These are phyloP conservation scores for Parazoanthus darwini DNA, from an alignment of 92 coral and sea anemone genomes.

Conservation along the genomic window DNA sequence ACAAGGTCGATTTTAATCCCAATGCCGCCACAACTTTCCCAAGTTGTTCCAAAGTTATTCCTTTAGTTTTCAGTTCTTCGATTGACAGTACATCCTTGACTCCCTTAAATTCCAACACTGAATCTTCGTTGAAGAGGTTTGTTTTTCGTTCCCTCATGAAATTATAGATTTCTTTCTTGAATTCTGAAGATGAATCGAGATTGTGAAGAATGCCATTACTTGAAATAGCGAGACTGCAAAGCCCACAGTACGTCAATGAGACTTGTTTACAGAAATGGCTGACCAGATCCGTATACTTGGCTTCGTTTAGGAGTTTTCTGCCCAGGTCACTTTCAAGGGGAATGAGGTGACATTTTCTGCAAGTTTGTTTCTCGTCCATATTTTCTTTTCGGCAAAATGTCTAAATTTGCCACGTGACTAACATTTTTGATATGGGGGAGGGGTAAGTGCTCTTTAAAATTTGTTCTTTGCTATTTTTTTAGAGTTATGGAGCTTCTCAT, in stretches of 20 bases:
- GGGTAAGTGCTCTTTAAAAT: background rate
- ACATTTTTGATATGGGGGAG: background rate
- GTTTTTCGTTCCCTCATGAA: constrained; percentile 7
- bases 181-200: background rate
- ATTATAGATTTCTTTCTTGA: background rate
- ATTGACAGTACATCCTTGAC: constrained; percentile 28
- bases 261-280: constrained; percentile 54
- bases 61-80: constrained; percentile 38
- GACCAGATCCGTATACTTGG: constrained; percentile 30
- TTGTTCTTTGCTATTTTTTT: no score
- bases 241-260: constrained; percentile 51
- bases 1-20: constrained; percentile 26
- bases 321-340: constrained; percentile 46
- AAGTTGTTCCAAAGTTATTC: constrained; percentile 52
- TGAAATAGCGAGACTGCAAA: constrained; percentile 61
- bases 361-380: background rate
- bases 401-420: constrained; percentile 2
- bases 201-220: constrained; percentile 45
- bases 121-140: constrained; percentile 34
- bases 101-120: constrained; percentile 41
- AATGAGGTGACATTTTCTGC: constrained; percentile 2
- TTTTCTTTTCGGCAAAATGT: background rate
- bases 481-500: background rate
- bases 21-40: constrained; percentile 28
- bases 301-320: constrained; percentile 41